Evolutionary conservation across 1,140 invertebrate genomes (phyloP).

Genomic region (Trichonephila clavata): DNA sequence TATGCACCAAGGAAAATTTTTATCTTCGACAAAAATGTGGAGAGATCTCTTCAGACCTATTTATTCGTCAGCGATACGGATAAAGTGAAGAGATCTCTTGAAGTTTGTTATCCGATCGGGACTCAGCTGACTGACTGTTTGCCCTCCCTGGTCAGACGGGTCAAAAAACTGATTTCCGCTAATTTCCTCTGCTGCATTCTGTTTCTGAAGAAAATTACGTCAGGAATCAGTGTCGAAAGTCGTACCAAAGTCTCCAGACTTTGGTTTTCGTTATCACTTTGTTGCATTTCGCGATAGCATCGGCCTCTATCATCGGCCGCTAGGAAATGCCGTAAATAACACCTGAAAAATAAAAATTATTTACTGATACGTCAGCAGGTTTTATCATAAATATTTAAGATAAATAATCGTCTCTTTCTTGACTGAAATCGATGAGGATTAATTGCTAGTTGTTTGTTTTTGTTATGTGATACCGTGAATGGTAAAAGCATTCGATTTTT

Average conservation of each 20-base stretch:
- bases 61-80: not conserved
- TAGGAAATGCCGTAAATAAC: not conserved
- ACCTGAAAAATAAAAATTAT: no score
- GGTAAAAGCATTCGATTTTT: no score
- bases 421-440: no score
- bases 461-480: no score
- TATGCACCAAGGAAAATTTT: not conserved
- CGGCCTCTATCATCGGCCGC: not conserved
- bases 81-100: conserved; percentile 18
- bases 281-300: not conserved
- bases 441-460: no score
- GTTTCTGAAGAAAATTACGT: no score
- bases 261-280: not conserved
- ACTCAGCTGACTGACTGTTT: not conserved
- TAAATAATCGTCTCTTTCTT: no score
- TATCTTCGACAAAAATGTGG: not conserved
- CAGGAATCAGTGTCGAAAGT: not conserved
- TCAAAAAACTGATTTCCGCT: not conserved
- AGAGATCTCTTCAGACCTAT: conserved; percentile 19
- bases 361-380: no score
- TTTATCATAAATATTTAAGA: no score
- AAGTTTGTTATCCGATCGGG: not conserved
- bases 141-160: not conserved
- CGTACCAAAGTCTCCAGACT: not conserved
- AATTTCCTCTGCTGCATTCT: no score